Base-by-base conservation (phyloP, 2,888 invertebrate species). In the Abscondita cerata region DNA sequence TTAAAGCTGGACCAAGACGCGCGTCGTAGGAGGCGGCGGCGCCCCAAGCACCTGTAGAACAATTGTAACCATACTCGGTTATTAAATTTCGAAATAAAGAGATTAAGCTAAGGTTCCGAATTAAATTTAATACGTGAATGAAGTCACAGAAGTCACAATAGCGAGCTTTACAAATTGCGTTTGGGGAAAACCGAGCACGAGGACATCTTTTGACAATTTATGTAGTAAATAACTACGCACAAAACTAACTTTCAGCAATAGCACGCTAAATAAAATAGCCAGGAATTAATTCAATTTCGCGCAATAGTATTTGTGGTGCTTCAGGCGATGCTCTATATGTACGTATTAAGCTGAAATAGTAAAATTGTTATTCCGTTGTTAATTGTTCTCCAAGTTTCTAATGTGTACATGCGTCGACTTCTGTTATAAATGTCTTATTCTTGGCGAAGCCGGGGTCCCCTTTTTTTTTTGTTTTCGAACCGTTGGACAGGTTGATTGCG, bases 241-340 rank as follows among this genome's bases (percentile, higher is more conserved):
- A 67, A 66, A 58, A 69, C 64, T 69, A 62, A 62, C 55, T 68
- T 70, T 60, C 68, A 53, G 70, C 66, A 70, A 72, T 72, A 70
- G 65, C 70, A 70, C 70, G 72, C 66, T 70, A 70, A 70, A 72
- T 72, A 72, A 72, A 72, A 72, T 72, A 68, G 68, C 68, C 62
- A 69, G 67, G 69, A 72, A 72, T 72, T 72, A 72, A 72, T 72
- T 72, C 69, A 70, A 72, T 72, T 72, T 66, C 67, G 67, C 64
- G 63, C 64, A 68, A 68, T 68, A 67, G 65, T 67, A 67, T 68
- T 66, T 68, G 68, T 64, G 68, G 67, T 62, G 68, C 67, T 67
- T 68, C 67, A 61, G 62, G 68, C 64, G 64, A 63, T 57, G 62
- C 64, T 65, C 53, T 67, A 61, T 70, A 51, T 61, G 63, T 62